phyloP scores from a whole-genome alignment of 2,888 invertebrate genomes.

The Lacanobia wlatinum region DNA sequence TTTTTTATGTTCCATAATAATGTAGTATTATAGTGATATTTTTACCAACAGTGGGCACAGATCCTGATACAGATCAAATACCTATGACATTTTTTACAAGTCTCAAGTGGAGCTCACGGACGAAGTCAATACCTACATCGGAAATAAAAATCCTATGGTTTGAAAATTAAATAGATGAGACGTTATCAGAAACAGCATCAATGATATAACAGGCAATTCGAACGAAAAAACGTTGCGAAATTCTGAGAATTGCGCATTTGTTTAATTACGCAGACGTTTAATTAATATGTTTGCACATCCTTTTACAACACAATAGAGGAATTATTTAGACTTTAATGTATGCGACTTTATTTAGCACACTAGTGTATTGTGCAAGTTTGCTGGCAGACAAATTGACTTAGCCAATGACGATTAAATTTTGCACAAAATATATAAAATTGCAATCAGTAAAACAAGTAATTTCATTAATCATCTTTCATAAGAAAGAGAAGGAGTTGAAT shows the following conservation, averaged over 20 bases:
- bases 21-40: too few relatives aligned
- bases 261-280: constrained; percentile 26
- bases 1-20: too few relatives aligned
- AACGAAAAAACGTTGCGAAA: constrained; percentile 8
- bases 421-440: too few relatives aligned
- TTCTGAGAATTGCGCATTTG: constrained; percentile 22
- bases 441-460: not conserved
- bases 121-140: too few relatives aligned
- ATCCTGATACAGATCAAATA: too few relatives aligned
- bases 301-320: constrained; percentile 31
- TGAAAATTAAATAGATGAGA: not conserved
- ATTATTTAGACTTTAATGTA: constrained; percentile 3
- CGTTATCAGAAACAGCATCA: not conserved
- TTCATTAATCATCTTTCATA: not conserved
- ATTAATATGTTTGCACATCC: constrained; percentile 35
- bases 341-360: constrained; percentile 20
- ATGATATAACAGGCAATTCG: constrained; percentile 6
- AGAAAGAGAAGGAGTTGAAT: not conserved
- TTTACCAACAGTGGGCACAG: too few relatives aligned
- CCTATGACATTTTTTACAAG: too few relatives aligned
- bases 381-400: constrained; percentile 11
- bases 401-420: not conserved
- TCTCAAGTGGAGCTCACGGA: too few relatives aligned
- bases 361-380: not conserved
- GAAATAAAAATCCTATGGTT: too few relatives aligned